These are phyloP conservation scores for Centropus unirufus DNA, from an alignment of 2,113 vertebrate species.

Conservation along the genomic window DNA sequence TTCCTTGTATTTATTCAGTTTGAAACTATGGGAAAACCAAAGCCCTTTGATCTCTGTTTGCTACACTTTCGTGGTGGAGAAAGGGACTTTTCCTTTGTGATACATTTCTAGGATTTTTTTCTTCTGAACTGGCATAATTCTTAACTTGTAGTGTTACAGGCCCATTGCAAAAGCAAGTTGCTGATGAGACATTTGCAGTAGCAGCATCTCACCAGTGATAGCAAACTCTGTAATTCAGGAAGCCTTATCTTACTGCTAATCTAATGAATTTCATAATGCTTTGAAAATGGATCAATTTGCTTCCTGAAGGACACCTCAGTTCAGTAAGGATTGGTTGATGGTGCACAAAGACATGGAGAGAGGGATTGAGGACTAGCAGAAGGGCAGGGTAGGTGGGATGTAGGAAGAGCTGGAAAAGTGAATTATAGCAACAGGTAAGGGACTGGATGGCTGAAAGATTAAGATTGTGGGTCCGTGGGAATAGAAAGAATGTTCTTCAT, in stretches of 20 bases:
- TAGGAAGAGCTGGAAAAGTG: neutral
- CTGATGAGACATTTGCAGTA: neutral
- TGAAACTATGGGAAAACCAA: neutral
- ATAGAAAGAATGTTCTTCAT: neutral
- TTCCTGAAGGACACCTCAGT: neutral
- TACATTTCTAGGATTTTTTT: neutral
- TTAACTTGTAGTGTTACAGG: neutral
- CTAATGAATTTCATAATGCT: neutral
- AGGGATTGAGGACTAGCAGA: neutral
- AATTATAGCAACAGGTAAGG: neutral
- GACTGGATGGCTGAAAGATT: neutral
- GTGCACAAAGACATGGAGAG: neutral
- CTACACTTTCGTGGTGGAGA: neutral
- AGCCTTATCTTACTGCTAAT: neutral
- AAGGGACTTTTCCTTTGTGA: constrained; percentile 13
- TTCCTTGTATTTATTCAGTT: neutral
- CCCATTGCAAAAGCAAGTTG: neutral
- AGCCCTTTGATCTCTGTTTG: constrained; percentile 5
- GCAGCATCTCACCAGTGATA: neutral
- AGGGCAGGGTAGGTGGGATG: neutral
- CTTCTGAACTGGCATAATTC: neutral
- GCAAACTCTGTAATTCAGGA: neutral
- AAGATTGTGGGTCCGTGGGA: neutral
- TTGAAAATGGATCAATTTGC: neutral
- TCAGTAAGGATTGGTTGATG: neutral